phyloP scores from a whole-genome alignment of 2,797 vertebrate genomes.

The Thamnophis elegans region DNA sequence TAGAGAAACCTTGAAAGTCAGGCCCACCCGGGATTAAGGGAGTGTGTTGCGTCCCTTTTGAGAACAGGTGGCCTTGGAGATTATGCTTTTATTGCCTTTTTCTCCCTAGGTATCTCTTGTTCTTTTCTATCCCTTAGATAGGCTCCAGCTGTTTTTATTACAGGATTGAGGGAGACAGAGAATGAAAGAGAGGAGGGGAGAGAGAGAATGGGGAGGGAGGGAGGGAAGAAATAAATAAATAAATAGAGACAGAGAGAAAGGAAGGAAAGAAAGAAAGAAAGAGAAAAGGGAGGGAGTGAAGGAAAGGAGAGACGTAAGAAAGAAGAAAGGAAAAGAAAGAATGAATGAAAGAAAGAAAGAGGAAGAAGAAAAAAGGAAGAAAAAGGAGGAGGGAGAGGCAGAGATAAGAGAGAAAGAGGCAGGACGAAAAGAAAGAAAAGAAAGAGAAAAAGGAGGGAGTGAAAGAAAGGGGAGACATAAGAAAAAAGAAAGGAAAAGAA shows the following conservation, averaged over 20 bases:
- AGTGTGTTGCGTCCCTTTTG: not conserved
- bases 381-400: not conserved
- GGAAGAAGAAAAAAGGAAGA: no score
- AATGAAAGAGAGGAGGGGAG: not conserved
- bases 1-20: not conserved
- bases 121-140: not conserved
- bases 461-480: not conserved
- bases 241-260: no score
- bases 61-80: not conserved
- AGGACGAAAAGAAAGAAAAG: not conserved
- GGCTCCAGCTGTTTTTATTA: not conserved
- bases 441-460: not conserved
- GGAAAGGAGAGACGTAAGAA: no score
- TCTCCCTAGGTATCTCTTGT: not conserved
- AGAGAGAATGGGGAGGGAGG: no score
- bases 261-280: fast-evolving
- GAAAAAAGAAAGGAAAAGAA: no score
- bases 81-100: not conserved
- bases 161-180: not conserved
- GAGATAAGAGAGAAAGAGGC: not conserved
- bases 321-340: not conserved
- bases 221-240: not conserved
- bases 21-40: not conserved
- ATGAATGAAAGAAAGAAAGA: no score
- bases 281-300: no score